Conservation (phyloP, 2,113 vertebrate genomes). For the Hyla sarda region DNA sequence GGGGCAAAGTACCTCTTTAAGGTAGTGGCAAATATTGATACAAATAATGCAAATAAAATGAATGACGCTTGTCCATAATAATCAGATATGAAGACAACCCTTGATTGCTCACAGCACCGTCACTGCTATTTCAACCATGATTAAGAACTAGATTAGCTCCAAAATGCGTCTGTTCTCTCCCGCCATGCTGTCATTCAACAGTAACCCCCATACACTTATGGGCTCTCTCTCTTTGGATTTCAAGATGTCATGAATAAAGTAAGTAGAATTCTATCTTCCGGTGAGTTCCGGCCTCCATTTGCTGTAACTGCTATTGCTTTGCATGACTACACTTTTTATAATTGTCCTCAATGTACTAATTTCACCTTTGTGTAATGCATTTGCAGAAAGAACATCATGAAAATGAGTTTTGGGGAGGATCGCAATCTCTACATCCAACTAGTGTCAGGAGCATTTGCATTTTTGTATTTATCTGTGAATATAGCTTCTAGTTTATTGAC, state of each 20-base stretch:
- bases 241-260: too few species aligned
- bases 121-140: too few species aligned
- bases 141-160: too few species aligned
- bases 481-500: neutral
- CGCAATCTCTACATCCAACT: neutral
- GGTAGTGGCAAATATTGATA: neutral
- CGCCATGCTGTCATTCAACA: too few species aligned
- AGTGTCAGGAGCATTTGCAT: constrained; percentile 9
- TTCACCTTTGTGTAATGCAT: neutral
- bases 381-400: neutral
- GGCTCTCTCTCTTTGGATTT: too few species aligned
- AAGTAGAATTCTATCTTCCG: too few species aligned
- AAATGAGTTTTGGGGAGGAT: neutral
- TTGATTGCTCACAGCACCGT: too few species aligned
- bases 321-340: neutral
- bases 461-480: neutral
- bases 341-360: neutral
- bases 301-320: neutral
- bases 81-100: too few species aligned
- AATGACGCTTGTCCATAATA: neutral
- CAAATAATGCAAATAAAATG: neutral
- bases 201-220: too few species aligned
- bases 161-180: too few species aligned
- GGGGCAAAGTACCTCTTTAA: too few species aligned
- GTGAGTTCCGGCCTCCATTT: too few species aligned